Base-by-base conservation (phyloP, 2,888 invertebrate genomes). In the Drosophila differens region DNA sequence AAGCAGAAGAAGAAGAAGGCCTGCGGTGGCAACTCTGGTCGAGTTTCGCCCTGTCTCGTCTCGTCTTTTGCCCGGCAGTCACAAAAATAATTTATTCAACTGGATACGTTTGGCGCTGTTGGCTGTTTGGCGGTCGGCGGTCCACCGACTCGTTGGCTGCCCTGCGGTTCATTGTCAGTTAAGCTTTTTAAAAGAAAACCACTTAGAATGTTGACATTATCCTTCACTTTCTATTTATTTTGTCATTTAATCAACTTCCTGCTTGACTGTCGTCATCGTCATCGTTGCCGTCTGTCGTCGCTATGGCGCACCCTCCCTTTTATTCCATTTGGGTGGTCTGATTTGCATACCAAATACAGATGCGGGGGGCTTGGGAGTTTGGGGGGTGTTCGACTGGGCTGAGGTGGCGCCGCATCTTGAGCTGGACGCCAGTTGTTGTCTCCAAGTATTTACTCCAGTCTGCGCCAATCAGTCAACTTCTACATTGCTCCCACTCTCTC, bases 121-220 rank as follows among this genome's bases (percentile, higher is more conserved):
- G 72, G 82, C 82, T 61, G 76, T 47, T 72, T 57, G 80, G 74
- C 66, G 64, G 68, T 70, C 74, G 66, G 55, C n/a, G n/a, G 57
- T 28, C 39, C 57, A 39, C 57, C 57, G 28, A 57, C n/a, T 57
- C 39, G 52, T 22, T 64, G 79, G 65, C 90, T 90, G 89, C 87
- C 86, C 90, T 87, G 86, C 90, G 90, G 86, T 87, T 87, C 86
- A 87, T 90, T 87, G 90, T 87, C 84, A 82, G 82, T 85, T 90
- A 83, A 91, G 91, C 89, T 86, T 86, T 85, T 81, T 80, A 81
- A 84, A 90, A 89, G 84, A 91, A 90, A 91, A 91, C 84, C 88
- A 90, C 90, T 92, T 91, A 88, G 89, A 88, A 83, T 91, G 87
- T 92, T 91, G 92, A 91, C 91, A 89, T 89, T 91, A 91, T 90